These are phyloP conservation scores for Melanophora roralis DNA, from an alignment of 2,888 invertebrate species.

Conservation along the genomic window DNA sequence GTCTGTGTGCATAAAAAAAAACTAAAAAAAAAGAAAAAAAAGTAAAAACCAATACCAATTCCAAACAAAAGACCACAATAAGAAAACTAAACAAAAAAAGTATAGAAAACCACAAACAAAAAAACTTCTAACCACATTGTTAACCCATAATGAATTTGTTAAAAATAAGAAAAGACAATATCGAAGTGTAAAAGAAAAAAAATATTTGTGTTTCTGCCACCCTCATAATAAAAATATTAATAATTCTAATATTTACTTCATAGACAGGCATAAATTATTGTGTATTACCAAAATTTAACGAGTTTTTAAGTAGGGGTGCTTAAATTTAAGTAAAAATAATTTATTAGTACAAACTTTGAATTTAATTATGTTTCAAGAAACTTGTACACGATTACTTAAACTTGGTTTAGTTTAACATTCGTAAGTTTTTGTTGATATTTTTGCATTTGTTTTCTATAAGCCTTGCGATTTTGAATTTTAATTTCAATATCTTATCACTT, in stretches of 20 bases:
- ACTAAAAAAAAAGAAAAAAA: neutral
- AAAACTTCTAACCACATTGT: conserved; percentile 46
- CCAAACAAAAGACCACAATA: conserved; percentile 48
- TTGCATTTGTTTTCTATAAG: too few relatives aligned
- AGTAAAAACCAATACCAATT: conserved; percentile 41
- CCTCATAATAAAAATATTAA: conserved; percentile 41
- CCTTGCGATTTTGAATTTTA: too few relatives aligned
- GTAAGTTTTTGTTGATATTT: too few relatives aligned
- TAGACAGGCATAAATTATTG: conserved; percentile 14
- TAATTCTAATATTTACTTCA: conserved; percentile 7
- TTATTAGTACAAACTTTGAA: neutral
- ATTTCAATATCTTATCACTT: too few relatives aligned
- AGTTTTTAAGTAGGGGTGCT: neutral
- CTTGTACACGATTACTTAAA: neutral
- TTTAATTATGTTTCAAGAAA: neutral
- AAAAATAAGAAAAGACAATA: conserved; percentile 61
- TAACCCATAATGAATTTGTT: conserved; percentile 53
- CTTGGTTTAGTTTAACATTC: too few relatives aligned
- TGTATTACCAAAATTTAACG: neutral
- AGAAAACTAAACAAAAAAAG: conserved; percentile 29
- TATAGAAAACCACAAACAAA: neutral
- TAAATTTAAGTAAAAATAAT: neutral
- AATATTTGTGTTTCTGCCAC: conserved; percentile 32
- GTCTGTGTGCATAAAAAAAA: conserved; percentile 44
- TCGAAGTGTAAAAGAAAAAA: conserved; percentile 10